Evolutionary conservation across 2,888 invertebrate species (phyloP).

Genomic region (Oligia fasciuncula): DNA sequence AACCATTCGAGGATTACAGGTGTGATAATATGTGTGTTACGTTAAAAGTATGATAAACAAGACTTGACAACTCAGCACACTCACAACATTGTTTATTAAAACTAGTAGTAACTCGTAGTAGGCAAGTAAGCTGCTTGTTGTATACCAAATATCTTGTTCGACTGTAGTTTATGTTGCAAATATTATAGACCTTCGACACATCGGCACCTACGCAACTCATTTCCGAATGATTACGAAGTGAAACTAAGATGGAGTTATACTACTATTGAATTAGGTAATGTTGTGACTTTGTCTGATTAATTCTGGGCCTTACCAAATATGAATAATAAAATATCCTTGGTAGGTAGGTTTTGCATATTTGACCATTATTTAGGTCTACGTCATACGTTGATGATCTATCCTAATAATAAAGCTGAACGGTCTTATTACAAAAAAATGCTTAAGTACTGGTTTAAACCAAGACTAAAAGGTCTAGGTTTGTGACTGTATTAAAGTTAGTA

Average conservation of each 20-base stretch:
- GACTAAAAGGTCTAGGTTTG: too few relatives aligned
- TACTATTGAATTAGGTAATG: conserved; percentile 20
- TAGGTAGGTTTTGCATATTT: background rate
- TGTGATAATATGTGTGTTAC: background rate
- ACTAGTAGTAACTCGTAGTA: background rate
- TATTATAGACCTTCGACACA: conserved; percentile 60
- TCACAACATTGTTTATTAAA: background rate
- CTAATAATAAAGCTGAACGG: background rate
- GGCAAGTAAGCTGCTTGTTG: background rate
- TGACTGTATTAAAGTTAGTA: too few relatives aligned
- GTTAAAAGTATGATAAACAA: background rate
- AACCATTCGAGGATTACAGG: background rate
- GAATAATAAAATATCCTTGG: conserved; percentile 5
- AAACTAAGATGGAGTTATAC: conserved; percentile 43
- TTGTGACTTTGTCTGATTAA: conserved; percentile 7
- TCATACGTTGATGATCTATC: background rate
- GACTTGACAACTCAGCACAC: background rate
- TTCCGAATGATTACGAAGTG: conserved; percentile 54
- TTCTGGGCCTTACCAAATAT: conserved; percentile 7
- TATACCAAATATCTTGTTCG: conserved; percentile 3
- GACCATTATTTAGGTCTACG: background rate
- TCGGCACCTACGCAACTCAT: conserved; percentile 53
- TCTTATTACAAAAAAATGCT: too few relatives aligned
- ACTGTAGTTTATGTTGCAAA: conserved; percentile 55
- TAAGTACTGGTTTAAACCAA: too few relatives aligned